Evolutionary conservation across 2,113 vertebrate genomes (phyloP).

Genomic region (Albula glossodonta): DNA sequence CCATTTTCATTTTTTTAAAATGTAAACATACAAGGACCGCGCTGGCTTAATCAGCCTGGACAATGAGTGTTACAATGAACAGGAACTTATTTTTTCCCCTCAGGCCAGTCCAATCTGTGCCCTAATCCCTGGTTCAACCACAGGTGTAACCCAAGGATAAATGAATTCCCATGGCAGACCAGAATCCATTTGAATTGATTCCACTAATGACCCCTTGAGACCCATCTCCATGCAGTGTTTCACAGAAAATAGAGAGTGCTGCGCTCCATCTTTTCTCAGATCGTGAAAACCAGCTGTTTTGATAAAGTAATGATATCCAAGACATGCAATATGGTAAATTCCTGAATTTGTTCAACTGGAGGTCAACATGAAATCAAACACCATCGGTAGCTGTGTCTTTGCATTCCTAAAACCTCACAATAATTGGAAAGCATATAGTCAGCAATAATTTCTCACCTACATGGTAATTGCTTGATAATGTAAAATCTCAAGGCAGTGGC

Average conservation of each 20-base stretch:
- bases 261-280: conserved; percentile 10
- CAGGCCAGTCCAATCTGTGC: too few species aligned
- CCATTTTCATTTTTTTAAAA: not conserved
- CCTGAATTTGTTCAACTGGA: not conserved
- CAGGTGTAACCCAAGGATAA: not conserved
- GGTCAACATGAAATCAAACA: not conserved
- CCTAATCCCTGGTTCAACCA: not conserved
- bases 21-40: not conserved
- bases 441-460: not conserved
- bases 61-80: not conserved
- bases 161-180: not conserved
- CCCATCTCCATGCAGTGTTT: not conserved
- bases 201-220: not conserved
- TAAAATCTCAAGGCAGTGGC: not conserved
- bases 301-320: conserved; percentile 14
- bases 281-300: conserved; percentile 6
- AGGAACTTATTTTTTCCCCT: not conserved
- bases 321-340: not conserved
- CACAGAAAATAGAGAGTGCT: not conserved
- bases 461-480: not conserved
- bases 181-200: conserved; percentile 17
- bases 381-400: too few species aligned
- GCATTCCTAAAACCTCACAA: too few species aligned
- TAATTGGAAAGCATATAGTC: too few species aligned
- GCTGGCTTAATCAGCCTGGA: not conserved